These are phyloP conservation scores for Mionectes macconnelli DNA, from an alignment of 2,113 vertebrate species.

Conservation along the genomic window DNA sequence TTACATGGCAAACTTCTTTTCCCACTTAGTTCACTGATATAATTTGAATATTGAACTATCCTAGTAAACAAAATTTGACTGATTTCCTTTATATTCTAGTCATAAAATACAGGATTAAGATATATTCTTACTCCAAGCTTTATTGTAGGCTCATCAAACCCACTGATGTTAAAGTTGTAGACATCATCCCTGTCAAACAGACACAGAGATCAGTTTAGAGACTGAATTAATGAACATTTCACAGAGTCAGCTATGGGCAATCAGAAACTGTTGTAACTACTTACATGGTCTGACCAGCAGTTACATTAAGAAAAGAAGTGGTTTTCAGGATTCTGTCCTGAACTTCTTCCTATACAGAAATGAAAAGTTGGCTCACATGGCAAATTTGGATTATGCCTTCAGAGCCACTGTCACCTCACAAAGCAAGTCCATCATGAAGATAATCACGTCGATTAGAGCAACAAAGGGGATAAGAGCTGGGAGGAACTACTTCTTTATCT, in stretches of 20 bases:
- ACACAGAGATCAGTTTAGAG: conserved; percentile 1
- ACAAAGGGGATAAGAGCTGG: not conserved
- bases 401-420: not conserved
- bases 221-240: not conserved
- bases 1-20: not conserved
- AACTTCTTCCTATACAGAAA: conserved; percentile 60
- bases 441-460: not conserved
- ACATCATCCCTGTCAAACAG: conserved; percentile 74
- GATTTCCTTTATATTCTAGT: not conserved
- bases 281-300: conserved; percentile 59
- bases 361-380: not conserved
- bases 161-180: conserved; percentile 75
- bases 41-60: not conserved
- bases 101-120: not conserved
- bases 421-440: not conserved
- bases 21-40: not conserved
- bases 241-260: not conserved
- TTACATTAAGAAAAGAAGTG: conserved; percentile 48
- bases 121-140: conserved; percentile 76
- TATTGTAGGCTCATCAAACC: conserved; percentile 75
- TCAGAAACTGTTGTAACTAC: conserved; percentile 3
- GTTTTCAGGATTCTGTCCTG: conserved; percentile 60
- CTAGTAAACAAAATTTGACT: not conserved
- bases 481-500: not conserved
- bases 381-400: not conserved